phyloP scores from a whole-genome alignment of 2,888 invertebrate genomes.

The Hydrotaea diabolus region DNA sequence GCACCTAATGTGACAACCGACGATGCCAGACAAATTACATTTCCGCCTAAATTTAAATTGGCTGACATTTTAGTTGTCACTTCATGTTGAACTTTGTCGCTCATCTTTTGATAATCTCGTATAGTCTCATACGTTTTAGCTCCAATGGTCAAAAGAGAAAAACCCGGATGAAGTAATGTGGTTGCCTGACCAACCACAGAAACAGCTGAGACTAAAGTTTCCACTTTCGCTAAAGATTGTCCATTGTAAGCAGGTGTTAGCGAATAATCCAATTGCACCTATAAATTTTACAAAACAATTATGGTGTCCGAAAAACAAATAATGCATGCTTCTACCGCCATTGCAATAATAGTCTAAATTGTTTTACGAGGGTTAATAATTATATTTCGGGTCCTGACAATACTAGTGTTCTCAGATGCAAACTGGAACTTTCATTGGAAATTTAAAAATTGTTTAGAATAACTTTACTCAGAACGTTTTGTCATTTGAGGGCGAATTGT shows the following conservation, averaged over 20 bases:
- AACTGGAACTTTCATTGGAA: too few relatives aligned
- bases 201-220: conserved; percentile 31
- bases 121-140: conserved; percentile 48
- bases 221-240: conserved; percentile 10
- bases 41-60: conserved; percentile 50
- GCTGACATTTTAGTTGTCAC: conserved; percentile 55
- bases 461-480: too few relatives aligned
- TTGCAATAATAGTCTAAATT: too few relatives aligned
- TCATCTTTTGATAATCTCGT: conserved; percentile 44
- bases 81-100: conserved; percentile 35
- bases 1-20: conserved; percentile 71
- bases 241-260: conserved; percentile 70
- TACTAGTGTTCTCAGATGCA: too few relatives aligned
- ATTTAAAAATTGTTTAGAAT: too few relatives aligned
- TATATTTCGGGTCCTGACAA: too few relatives aligned
- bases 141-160: conserved; percentile 21
- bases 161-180: conserved; percentile 30
- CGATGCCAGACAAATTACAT: conserved; percentile 49
- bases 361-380: too few relatives aligned
- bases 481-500: too few relatives aligned
- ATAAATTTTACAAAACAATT: background rate
- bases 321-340: too few relatives aligned
- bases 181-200: conserved; percentile 34
- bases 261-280: conserved; percentile 71
- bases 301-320: too few relatives aligned